These are phyloP conservation scores for Zhuqinia jingwanae DNA, from an alignment of 2,888 invertebrate species.

Conservation along the genomic window DNA sequence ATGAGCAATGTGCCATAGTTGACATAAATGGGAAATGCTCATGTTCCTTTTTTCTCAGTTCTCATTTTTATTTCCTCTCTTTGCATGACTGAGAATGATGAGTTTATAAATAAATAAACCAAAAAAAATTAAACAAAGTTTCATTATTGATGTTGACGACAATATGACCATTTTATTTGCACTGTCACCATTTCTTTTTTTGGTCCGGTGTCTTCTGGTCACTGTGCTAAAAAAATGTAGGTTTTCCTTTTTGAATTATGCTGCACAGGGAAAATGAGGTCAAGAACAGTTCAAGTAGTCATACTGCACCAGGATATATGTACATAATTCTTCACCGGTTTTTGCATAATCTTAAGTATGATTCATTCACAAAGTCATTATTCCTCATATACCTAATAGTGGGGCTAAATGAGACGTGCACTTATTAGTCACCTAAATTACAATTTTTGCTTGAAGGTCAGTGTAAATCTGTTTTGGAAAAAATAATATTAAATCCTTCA, in stretches of 20 bases:
- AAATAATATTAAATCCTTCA: too few species aligned
- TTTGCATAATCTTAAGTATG: background rate
- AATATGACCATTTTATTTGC: background rate
- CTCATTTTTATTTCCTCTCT: constrained; percentile 1
- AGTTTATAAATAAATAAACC: too few species aligned
- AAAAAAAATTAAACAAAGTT: background rate
- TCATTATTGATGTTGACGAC: background rate
- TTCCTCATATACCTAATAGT: too few species aligned
- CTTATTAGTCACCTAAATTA: too few species aligned
- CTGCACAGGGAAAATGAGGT: constrained; percentile 10
- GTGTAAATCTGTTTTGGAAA: too few species aligned
- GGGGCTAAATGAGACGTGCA: too few species aligned
- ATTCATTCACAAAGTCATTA: too few species aligned
- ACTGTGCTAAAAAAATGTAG: background rate
- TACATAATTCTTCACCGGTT: too few species aligned
- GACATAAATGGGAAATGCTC: constrained; percentile 28
- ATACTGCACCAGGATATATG: background rate
- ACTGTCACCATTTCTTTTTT: background rate
- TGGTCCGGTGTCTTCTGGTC: background rate
- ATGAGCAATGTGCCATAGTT: background rate
- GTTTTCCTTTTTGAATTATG: background rate
- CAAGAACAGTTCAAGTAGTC: background rate
- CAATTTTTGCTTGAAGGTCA: too few species aligned
- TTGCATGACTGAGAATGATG: background rate
- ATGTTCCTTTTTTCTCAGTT: constrained; percentile 33